Conservation (phyloP, 1,140 invertebrate species). For the Drosophila sulfurigaster region DNA sequence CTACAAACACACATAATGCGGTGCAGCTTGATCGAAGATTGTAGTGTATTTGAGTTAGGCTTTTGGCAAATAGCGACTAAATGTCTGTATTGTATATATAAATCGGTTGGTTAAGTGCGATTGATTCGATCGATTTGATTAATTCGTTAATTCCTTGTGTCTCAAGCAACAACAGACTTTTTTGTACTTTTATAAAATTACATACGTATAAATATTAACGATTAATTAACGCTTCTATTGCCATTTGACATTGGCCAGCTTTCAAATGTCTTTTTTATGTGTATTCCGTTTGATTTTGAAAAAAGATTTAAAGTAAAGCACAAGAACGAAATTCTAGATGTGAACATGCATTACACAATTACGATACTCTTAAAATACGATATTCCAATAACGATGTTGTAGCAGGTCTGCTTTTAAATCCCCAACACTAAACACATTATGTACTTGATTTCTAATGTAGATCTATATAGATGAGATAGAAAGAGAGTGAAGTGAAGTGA, state of each 20-base stretch:
- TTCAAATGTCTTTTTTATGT: constrained; percentile 3
- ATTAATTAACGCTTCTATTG: constrained; percentile 64
- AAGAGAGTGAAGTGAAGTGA: constrained; percentile 3
- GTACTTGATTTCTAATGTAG: constrained; percentile 30
- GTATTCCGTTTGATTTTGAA: constrained; percentile 30
- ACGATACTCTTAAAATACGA: constrained; percentile 42
- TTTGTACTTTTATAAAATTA: constrained; percentile 82
- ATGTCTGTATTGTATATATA: constrained; percentile 46
- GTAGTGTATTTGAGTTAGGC: constrained; percentile 3
- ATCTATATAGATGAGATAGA: constrained; percentile 8
- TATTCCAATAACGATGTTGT: constrained; percentile 41
- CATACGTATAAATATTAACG: constrained; percentile 57
- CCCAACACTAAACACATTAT: constrained; percentile 32
- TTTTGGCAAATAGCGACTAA: constrained; percentile 1
- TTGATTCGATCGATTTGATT: constrained; percentile 37
- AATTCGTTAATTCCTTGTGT: constrained; percentile 8
- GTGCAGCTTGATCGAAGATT: background rate
- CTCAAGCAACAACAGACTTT: constrained; percentile 58
- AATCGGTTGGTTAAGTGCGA: constrained; percentile 60
- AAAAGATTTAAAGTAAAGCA: constrained; percentile 12
- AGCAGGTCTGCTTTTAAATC: constrained; percentile 54
- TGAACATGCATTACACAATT: constrained; percentile 75
- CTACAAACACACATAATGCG: background rate
- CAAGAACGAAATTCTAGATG: constrained; percentile 67
- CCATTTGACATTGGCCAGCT: constrained; percentile 58